These are phyloP conservation scores for Diachrysia chrysitis DNA, from an alignment of 2,888 invertebrate species.

Conservation along the genomic window DNA sequence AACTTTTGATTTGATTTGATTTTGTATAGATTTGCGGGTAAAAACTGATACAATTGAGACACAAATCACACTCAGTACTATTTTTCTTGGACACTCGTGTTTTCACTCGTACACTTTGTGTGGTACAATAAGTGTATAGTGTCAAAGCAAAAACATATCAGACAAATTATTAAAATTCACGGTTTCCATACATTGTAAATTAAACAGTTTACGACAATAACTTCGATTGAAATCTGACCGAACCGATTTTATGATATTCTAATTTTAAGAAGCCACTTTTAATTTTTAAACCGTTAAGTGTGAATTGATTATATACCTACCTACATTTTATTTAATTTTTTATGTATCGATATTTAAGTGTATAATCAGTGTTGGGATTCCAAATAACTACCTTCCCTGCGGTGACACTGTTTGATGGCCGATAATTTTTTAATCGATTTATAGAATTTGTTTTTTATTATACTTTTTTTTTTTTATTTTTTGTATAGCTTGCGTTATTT, in stretches of 20 bases:
- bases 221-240: conserved; percentile 51
- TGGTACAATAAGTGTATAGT: no score
- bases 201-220: conserved; percentile 53
- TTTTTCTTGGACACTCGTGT: no score
- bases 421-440: conserved; percentile 59
- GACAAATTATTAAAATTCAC: conserved; percentile 46
- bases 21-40: no score
- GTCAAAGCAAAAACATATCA: no score
- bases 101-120: no score
- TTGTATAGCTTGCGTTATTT: conserved; percentile 9
- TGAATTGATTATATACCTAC: conserved; percentile 46
- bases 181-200: conserved; percentile 52
- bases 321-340: conserved; percentile 43
- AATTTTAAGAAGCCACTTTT: conserved; percentile 58
- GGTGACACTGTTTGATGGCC: conserved; percentile 49
- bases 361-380: conserved; percentile 44
- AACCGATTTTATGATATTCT: conserved; percentile 50
- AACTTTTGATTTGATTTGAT: no score
- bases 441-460: conserved; percentile 50
- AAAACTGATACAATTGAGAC: no score
- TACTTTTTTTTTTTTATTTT: conserved; percentile 39
- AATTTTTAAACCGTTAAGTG: conserved; percentile 54
- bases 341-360: conserved; percentile 61
- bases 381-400: conserved; percentile 43
- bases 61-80: no score